phyloP scores from a whole-genome alignment of 2,888 invertebrate species.

The Eulithis prunata region DNA sequence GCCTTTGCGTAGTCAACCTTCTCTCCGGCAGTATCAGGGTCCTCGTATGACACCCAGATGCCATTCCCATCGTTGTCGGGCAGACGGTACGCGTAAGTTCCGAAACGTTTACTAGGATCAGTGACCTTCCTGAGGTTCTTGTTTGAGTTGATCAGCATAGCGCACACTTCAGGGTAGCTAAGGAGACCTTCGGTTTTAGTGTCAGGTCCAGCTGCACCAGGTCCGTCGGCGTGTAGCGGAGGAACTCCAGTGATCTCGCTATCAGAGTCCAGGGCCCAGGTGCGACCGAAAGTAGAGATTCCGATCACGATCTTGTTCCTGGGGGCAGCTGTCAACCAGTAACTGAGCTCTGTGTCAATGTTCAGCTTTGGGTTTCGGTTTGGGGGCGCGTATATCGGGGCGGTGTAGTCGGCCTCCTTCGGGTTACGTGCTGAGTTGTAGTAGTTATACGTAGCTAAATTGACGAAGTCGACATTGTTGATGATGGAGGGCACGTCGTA shows the following conservation, averaged over 20 bases:
- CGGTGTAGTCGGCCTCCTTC: too few species aligned
- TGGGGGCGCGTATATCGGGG: too few species aligned
- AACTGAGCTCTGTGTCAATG: not conserved
- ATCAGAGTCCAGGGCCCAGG: conserved; percentile 91
- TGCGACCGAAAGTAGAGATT: conserved; percentile 88
- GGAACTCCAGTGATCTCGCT: conserved; percentile 92
- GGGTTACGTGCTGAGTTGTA: too few species aligned
- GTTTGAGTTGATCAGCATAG: conserved; percentile 88
- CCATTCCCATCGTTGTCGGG: conserved; percentile 88
- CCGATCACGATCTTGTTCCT: conserved; percentile 88
- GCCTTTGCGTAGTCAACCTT: conserved; percentile 89
- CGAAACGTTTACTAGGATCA: conserved; percentile 91
- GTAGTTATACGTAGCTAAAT: too few species aligned
- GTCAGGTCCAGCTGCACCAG: conserved; percentile 88
- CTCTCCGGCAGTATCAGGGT: conserved; percentile 91
- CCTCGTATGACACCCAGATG: conserved; percentile 93
- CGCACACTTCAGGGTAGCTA: conserved; percentile 92
- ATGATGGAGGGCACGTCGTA: too few species aligned
- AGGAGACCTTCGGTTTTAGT: conserved; percentile 88
- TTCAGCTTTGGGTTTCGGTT: too few species aligned
- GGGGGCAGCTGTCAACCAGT: conserved; percentile 85
- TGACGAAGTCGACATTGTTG: too few species aligned
- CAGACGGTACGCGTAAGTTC: conserved; percentile 90
- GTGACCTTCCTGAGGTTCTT: conserved; percentile 88
- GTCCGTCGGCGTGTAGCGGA: conserved; percentile 88